phyloP scores from a whole-genome alignment of 2,113 vertebrate genomes.

The Toxotes jaculatrix region DNA sequence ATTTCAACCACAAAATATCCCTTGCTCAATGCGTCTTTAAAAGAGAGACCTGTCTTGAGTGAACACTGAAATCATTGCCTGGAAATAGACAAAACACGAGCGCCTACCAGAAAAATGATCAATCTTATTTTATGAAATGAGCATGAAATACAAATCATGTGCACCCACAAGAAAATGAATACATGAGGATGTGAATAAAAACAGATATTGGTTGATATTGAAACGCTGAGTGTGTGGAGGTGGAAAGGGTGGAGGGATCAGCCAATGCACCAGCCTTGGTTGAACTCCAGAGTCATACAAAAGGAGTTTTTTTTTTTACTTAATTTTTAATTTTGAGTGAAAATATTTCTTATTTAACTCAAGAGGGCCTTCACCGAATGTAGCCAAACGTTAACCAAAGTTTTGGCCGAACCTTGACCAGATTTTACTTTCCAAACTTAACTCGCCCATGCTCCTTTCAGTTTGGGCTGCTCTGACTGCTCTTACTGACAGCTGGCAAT shows the following conservation, averaged over 20 bases:
- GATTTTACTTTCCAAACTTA: neutral
- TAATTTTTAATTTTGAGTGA: conserved; percentile 20
- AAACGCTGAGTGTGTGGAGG: conserved; percentile 30
- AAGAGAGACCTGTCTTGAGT: neutral
- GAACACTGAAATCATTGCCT: conserved; percentile 7
- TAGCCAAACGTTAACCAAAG: conserved; percentile 25
- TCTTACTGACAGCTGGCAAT: neutral
- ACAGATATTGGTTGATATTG: neutral
- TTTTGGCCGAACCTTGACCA: conserved; percentile 14
- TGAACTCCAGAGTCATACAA: conserved; percentile 10
- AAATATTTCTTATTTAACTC: neutral
- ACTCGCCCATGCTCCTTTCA: neutral
- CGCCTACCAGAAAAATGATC: conserved; percentile 8
- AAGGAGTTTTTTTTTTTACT: neutral
- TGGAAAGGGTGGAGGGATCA: conserved; percentile 23
- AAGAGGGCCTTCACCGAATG: neutral
- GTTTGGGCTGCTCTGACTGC: neutral
- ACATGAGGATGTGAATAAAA: conserved; percentile 1
- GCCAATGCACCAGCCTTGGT: conserved; percentile 1
- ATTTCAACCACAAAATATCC: conserved; percentile 20
- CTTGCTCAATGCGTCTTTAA: neutral
- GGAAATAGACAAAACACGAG: conserved; percentile 14
- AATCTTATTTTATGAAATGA: neutral
- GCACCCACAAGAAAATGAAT: neutral
- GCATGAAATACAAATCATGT: conserved; percentile 7